These are phyloP conservation scores for Periophthalmodon schlosseri DNA, from an alignment of 2,113 vertebrate genomes.

Conservation along the genomic window DNA sequence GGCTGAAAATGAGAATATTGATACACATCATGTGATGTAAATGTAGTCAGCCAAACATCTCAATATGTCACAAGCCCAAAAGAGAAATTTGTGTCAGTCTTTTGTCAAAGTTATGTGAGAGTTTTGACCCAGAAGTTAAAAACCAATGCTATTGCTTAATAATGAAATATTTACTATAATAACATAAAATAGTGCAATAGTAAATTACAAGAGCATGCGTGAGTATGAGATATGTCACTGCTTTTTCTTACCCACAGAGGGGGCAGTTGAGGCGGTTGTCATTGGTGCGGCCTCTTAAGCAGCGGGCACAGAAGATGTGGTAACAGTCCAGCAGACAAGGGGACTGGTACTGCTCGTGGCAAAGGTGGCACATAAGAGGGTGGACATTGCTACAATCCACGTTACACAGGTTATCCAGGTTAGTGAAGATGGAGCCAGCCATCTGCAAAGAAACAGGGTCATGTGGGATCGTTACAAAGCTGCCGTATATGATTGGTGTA, in stretches of 20 bases:
- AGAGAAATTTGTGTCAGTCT: too few species aligned
- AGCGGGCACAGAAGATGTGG: constrained; percentile 89
- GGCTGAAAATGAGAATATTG: neutral
- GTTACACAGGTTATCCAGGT: constrained; percentile 74
- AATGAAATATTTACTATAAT: neutral
- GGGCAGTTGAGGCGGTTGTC: constrained; percentile 84
- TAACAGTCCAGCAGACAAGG: constrained; percentile 92
- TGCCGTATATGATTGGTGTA: constrained; percentile 1
- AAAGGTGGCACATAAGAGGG: constrained; percentile 88
- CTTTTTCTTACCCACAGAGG: constrained; percentile 85
- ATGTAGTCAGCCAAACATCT: too few species aligned
- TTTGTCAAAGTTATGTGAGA: neutral
- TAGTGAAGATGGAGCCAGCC: constrained; percentile 85
- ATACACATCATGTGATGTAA: too few species aligned
- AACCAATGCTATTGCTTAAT: neutral
- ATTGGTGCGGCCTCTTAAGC: constrained; percentile 80
- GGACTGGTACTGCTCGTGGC: constrained; percentile 85
- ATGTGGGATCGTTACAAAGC: neutral
- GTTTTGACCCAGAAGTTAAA: neutral
- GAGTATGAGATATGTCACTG: neutral
- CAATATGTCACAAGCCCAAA: too few species aligned
- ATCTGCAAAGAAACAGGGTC: constrained; percentile 68
- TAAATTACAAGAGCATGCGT: neutral
- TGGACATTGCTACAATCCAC: constrained; percentile 82
- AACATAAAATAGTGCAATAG: neutral